Percentiles rank a stretch among this genome's conserved stretches.
phyloP scores from a whole-genome alignment of 35 echinoderm and acorn worm species.

The Amphiura filiformis region DNA sequence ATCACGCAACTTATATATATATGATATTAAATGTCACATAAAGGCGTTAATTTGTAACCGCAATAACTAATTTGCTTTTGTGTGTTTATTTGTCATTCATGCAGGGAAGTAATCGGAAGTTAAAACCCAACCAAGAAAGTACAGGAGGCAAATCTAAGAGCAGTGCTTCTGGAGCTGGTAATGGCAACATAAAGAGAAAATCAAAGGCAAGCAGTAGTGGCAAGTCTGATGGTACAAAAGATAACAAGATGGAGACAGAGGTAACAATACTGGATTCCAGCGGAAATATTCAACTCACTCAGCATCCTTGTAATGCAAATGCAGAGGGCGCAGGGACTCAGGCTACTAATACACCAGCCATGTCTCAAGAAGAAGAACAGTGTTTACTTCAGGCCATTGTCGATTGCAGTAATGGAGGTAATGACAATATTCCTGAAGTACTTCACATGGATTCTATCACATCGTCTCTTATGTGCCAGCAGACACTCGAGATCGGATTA shows the following conservation, averaged over 20 bases:
- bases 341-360: conserved; percentile 22
- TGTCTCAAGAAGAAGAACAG: conserved; percentile 50
- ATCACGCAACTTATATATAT: no score
- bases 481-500: conserved; percentile 5
- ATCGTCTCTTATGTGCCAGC: conserved; percentile 32
- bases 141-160: background rate
- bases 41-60: no score
- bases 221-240: background rate
- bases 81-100: background rate
- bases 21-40: no score
- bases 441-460: conserved; percentile 53
- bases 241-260: conserved; percentile 19
- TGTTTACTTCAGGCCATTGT: conserved; percentile 56
- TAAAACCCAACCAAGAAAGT: background rate
- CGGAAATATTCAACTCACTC: background rate
- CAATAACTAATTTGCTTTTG: background rate
- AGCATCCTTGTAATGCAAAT: background rate
- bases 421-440: conserved; percentile 20
- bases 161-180: no score
- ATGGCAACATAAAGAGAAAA: no score
- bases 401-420: conserved; percentile 12
- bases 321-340: conserved; percentile 12
- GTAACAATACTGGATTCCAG: conserved; percentile 18
- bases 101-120: background rate
- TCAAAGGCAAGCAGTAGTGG: background rate